A percentile compares a stretch with the other conserved stretches of the same genome.
These are phyloP conservation scores for Podarcis lilfordi DNA, from an alignment of 2,797 vertebrate species.

Conservation along the genomic window DNA sequence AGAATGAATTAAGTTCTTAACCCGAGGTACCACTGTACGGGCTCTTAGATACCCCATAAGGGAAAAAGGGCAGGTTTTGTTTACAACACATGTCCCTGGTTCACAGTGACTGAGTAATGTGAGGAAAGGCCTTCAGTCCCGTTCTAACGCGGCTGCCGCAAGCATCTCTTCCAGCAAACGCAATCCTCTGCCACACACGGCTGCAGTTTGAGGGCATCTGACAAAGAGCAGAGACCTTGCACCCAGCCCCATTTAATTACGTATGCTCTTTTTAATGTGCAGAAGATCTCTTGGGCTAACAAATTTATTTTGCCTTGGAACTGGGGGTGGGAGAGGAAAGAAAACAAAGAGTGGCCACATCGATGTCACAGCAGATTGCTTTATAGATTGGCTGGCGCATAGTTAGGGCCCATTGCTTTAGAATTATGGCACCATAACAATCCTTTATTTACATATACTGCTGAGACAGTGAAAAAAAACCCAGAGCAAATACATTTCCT, in stretches of 20 bases:
- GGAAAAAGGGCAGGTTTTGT: no score
- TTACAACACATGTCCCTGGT: no score
- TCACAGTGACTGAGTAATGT: not conserved
- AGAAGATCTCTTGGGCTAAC: constrained; percentile 50
- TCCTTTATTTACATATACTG: constrained; percentile 81
- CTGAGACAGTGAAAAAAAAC: constrained; percentile 75
- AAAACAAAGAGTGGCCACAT: constrained; percentile 51
- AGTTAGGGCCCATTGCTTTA: constrained; percentile 71
- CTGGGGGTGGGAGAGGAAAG: not conserved
- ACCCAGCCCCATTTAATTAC: constrained; percentile 68
- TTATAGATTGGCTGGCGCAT: constrained; percentile 59
- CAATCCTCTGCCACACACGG: constrained; percentile 47
- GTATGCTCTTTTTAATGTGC: constrained; percentile 51
- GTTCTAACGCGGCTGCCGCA: not conserved
- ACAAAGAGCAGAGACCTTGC: constrained; percentile 50
- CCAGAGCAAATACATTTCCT: constrained; percentile 76
- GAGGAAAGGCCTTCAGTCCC: not conserved
- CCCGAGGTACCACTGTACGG: no score
- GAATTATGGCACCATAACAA: constrained; percentile 79
- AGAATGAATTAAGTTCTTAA: no score
- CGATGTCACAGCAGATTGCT: constrained; percentile 64
- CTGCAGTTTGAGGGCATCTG: constrained; percentile 65
- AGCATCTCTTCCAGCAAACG: constrained; percentile 46
- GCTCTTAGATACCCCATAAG: no score
- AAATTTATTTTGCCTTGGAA: constrained; percentile 58